Evolutionary conservation across 2,113 vertebrate genomes (phyloP), one percentile per base, ranked within the genome.

Genomic region (Panurus biarmicus): DNA sequence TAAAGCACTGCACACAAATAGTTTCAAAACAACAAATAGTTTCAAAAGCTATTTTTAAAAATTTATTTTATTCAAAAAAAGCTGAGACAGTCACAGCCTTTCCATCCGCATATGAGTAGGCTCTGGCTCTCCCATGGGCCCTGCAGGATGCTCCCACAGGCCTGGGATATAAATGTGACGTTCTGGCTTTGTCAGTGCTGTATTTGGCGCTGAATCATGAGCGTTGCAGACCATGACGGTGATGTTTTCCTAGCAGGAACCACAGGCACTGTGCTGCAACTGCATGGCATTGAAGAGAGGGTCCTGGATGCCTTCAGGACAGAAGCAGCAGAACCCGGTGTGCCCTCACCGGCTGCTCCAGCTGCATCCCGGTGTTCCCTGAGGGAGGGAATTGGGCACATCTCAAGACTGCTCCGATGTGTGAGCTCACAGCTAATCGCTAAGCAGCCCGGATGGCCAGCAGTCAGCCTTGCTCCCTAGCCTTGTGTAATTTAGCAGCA

Each of bases 301-400:
- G 54, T 25, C 60, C 21, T 33, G 70, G 61, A 21, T 3, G 12
- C 35, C 73, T 6, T 2, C 23, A 13, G 60, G 60, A 36, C 47
- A 48, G 28, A 57, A n/a, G 56, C 12, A 65, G 28, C 14, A 62
- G 47, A 57, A 33, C 40, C 31, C 18, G 18, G 20, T 14, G 33
- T 42, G 22, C 33, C 50, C n/a, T 60, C 6, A 0, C 40, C 22
- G 66, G 19, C 7, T 7, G 15, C 0, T 8, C 40, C 62, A 50
- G 42, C 40, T 1, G 1, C 9, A 10, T 50, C 72, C 29, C 0
- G 0, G 24, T 33, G 10, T 22, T 71, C 33, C 77, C 42, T 1
- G 7, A 35, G 58, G 71, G 54, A 85, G 28, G 26, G 40, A 25
- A 79, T 45, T 14, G 0, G 1, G 17, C 73, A 11, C 1, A 0